A percentile compares a stretch with the other conserved stretches of the same genome.
Evolutionary conservation across 23 tunicate genomes (phyloP).

Genomic region (Ascidia mentula): DNA sequence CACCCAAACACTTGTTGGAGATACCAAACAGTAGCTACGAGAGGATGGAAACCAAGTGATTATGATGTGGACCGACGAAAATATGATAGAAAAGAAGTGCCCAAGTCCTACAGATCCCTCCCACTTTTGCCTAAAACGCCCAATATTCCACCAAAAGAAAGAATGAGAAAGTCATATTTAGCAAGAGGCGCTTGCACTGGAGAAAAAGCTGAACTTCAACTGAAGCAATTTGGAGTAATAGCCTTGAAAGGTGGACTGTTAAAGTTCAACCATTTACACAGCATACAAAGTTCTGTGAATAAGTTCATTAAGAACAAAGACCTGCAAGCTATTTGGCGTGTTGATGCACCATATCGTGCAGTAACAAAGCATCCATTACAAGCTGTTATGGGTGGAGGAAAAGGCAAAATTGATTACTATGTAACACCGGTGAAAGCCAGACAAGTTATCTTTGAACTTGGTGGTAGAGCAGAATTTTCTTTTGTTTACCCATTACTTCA

Average conservation of each 20-base stretch:
- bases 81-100: not conserved
- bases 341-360: constrained; percentile 70
- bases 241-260: constrained; percentile 81
- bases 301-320: constrained; percentile 43
- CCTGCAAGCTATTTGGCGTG: constrained; percentile 63
- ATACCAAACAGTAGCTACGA: not conserved
- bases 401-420: constrained; percentile 87
- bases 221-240: constrained; percentile 69
- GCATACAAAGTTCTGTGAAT: constrained; percentile 40
- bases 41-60: not conserved
- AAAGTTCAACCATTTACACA: constrained; percentile 47
- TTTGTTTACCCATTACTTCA: constrained; percentile 54
- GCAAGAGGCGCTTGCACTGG: constrained; percentile 70
- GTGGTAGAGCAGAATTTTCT: constrained; percentile 58
- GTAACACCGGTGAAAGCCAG: constrained; percentile 86
- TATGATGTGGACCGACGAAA: not conserved
- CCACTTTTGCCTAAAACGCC: constrained; percentile 60
- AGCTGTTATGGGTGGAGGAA: constrained; percentile 99
- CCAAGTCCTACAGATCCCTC: not conserved
- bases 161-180: constrained; percentile 32
- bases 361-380: constrained; percentile 85
- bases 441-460: constrained; percentile 83
- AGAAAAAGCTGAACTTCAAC: constrained; percentile 59
- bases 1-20: not conserved
- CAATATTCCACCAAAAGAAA: constrained; percentile 33